phyloP scores from a whole-genome alignment of 1,140 invertebrate genomes.

The Papilio glaucus region DNA sequence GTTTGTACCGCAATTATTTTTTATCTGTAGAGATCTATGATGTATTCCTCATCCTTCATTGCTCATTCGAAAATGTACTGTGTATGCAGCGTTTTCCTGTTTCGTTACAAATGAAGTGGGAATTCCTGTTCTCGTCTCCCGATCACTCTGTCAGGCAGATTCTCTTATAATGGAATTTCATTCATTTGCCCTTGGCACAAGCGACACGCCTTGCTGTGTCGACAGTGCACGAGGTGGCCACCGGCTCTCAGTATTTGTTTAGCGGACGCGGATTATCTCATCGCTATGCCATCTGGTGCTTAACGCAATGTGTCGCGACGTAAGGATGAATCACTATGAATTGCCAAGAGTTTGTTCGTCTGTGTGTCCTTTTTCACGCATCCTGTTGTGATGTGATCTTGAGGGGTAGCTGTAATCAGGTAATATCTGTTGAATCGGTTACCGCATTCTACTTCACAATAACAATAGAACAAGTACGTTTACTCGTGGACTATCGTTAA shows the following conservation, averaged over 20 bases:
- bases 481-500: not conserved
- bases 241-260: not conserved
- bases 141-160: too few species aligned
- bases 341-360: too few species aligned
- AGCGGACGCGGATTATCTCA: constrained; percentile 33
- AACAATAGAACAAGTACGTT: not conserved
- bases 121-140: too few species aligned
- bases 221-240: not conserved
- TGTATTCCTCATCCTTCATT: too few species aligned
- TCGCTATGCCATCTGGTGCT: constrained; percentile 28
- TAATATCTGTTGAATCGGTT: not conserved
- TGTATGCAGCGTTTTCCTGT: too few species aligned
- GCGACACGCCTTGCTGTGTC: not conserved
- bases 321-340: not conserved
- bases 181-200: not conserved
- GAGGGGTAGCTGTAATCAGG: too few species aligned
- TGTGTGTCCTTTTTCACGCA: too few species aligned
- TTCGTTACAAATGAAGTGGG: too few species aligned
- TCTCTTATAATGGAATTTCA: not conserved
- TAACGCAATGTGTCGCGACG: not conserved
- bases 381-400: too few species aligned
- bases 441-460: not conserved
- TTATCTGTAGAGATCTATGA: too few species aligned
- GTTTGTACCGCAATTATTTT: too few species aligned
- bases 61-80: too few species aligned